Evolutionary conservation across 2,797 vertebrate genomes (phyloP).

Genomic region (Anguilla marmorata): DNA sequence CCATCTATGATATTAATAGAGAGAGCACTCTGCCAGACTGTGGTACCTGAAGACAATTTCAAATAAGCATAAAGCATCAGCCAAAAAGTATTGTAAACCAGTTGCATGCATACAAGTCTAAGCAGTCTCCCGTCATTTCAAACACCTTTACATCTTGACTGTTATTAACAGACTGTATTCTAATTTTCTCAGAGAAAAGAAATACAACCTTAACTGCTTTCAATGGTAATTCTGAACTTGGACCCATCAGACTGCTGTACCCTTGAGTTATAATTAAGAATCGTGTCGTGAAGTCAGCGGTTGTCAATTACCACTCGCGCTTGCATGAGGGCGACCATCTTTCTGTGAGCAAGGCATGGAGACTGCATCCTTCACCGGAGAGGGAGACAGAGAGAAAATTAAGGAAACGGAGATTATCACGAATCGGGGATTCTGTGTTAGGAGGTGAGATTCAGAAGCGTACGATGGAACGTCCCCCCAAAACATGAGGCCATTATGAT

Average conservation of each 20-base stretch:
- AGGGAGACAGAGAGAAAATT: slow-evolving; percentile 68
- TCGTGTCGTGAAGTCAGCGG: slow-evolving; percentile 72
- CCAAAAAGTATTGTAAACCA: slow-evolving; percentile 52
- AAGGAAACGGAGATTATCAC: slow-evolving; percentile 72
- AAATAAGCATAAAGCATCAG: slow-evolving; percentile 34
- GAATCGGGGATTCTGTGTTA: slow-evolving; percentile 71
- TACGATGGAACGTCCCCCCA: slow-evolving; percentile 69
- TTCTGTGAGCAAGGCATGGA: slow-evolving; percentile 68
- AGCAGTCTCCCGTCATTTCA: slow-evolving; percentile 54
- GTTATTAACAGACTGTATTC: slow-evolving; percentile 60
- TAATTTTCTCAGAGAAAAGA: slow-evolving; percentile 64
- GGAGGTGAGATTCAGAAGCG: slow-evolving; percentile 71
- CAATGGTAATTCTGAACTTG: slow-evolving; percentile 61
- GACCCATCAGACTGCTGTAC: slow-evolving; percentile 64
- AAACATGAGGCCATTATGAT: slow-evolving; percentile 78
- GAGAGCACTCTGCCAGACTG: neutral
- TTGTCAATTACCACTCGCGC: slow-evolving; percentile 78
- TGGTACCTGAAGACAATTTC: neutral
- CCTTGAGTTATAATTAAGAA: slow-evolving; percentile 79
- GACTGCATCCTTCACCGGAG: slow-evolving; percentile 65
- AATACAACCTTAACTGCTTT: slow-evolving; percentile 60
- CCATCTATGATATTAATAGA: slow-evolving; percentile 20
- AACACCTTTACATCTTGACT: slow-evolving; percentile 39
- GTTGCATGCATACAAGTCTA: slow-evolving; percentile 57
- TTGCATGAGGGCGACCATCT: slow-evolving; percentile 64